Evolutionary conservation across 2,113 vertebrate genomes (phyloP).

Genomic region (Phasianus colchicus): DNA sequence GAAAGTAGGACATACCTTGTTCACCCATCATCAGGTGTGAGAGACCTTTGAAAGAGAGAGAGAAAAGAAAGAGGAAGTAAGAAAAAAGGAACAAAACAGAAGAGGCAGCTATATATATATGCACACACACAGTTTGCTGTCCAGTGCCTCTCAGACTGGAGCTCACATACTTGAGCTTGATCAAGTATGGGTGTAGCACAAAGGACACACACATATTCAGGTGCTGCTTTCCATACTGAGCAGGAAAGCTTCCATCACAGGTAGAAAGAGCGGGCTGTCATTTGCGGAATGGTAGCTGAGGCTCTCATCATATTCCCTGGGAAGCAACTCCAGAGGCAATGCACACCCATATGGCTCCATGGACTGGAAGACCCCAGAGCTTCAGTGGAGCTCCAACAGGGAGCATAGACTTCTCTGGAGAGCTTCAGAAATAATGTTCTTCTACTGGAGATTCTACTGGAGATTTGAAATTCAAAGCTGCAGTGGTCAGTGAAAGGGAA

Average conservation of each 20-base stretch:
- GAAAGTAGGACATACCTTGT: conserved; percentile 88
- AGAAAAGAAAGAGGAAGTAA: background rate
- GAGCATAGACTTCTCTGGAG: background rate
- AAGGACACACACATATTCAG: background rate
- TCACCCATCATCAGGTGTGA: conserved; percentile 95
- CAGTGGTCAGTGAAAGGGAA: conserved; percentile 64
- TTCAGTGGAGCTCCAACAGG: background rate
- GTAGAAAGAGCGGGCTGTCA: background rate
- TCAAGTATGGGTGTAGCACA: conserved; percentile 3
- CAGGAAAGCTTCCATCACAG: background rate
- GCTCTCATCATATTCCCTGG: background rate
- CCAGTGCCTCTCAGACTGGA: conserved; percentile 2
- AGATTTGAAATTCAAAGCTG: background rate
- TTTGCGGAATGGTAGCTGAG: background rate
- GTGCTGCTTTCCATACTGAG: background rate
- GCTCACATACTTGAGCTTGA: conserved; percentile 50
- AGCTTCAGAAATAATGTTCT: background rate
- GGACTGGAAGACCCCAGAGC: background rate
- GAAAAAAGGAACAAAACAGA: conserved; percentile 25
- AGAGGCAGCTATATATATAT: conserved; percentile 54
- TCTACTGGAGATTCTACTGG: background rate
- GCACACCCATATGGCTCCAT: background rate
- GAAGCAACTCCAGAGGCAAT: background rate
- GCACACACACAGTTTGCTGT: background rate
- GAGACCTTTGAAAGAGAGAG: conserved; percentile 83